Base-by-base conservation (phyloP, 2,797 vertebrate species). In the Propithecus perrieri region DNA sequence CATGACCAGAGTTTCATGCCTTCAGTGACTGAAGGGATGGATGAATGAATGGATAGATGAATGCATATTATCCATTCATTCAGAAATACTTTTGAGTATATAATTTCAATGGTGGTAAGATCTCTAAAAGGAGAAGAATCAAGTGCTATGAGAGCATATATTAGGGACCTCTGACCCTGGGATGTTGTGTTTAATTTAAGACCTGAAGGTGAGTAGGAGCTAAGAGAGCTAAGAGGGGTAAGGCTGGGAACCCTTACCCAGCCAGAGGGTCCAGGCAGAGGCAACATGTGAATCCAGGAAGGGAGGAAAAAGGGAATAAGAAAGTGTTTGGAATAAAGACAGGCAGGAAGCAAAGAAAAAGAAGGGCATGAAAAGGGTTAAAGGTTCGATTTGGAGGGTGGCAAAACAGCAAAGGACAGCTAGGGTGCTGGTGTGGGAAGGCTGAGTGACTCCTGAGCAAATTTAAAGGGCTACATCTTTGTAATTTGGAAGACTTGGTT, bases 401-500 rank as follows among this genome's bases (percentile, higher is more conserved):
- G 61, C 55, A 72, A 30, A 38, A 59, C 5, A n/a, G 22, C n/a
- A 57, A 28, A 83, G 46, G 26, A 78, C 20, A 74, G 59, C 26
- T 57, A 35, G 43, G 57, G 13, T 87, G 38, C 15, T 41, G 59
- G 63, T 48, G 43, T 41, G 9, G 48, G 30, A 57, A 46, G 94
- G 78, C 69, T 81, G 61, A 15, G 22, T 13, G 55, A 81, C 15
- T 84, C 75, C n/a, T 15, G 15, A 87, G 81, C 75, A 90, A 33
- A 87, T 43, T 26, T 38, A 4, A 89, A 85, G 81, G 59, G 20
- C 63, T 91, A 90, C 92, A 46, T 18, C 41, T 96, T 94, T 81
- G 53, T 69, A 69, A 81, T 90, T 89, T 91, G 79, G 78, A 94
- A 96, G 78, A 81, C 28, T 53, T 53, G 35, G 59, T 94, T 85